Conservation (phyloP, 2,888 invertebrate genomes). For the Himalopsyche japonica region DNA sequence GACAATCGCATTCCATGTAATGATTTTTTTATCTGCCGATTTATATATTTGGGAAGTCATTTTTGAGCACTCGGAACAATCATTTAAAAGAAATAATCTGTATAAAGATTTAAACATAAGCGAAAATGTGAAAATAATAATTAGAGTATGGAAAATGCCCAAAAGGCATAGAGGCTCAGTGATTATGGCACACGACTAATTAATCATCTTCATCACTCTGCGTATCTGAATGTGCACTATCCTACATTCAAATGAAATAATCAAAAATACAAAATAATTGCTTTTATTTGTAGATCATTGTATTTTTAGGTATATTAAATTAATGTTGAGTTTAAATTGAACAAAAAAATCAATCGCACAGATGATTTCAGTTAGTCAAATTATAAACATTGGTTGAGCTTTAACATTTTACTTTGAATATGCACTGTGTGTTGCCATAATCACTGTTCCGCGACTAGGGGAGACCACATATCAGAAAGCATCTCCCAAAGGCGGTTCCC, state of each 20-base stretch:
- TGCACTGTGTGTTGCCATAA: not conserved
- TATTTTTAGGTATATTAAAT: no score
- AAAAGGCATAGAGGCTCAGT: not conserved
- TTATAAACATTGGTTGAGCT: not conserved
- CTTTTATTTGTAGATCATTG: no score
- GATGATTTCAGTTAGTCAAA: no score
- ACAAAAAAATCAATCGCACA: no score
- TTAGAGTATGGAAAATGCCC: slow-evolving; percentile 8
- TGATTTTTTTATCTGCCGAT: not conserved
- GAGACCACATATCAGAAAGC: slow-evolving; percentile 23
- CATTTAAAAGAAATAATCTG: slow-evolving; percentile 19
- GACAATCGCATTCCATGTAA: not conserved
- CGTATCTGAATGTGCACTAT: not conserved
- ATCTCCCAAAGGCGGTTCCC: slow-evolving; percentile 15
- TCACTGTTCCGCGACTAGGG: not conserved
- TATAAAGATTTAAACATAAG: slow-evolving; percentile 14
- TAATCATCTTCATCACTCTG: not conserved
- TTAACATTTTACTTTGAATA: no score
- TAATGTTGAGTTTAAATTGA: no score
- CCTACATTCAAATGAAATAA: no score
- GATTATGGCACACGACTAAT: not conserved
- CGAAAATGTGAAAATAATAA: slow-evolving; percentile 15
- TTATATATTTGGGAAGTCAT: not conserved
- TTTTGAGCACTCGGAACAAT: slow-evolving; percentile 17
- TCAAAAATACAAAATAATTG: no score